A percentile compares a stretch with the other conserved stretches of the same genome.
These are phyloP conservation scores for Xestia xanthographa DNA, from an alignment of 2,888 invertebrate species.

Conservation along the genomic window DNA sequence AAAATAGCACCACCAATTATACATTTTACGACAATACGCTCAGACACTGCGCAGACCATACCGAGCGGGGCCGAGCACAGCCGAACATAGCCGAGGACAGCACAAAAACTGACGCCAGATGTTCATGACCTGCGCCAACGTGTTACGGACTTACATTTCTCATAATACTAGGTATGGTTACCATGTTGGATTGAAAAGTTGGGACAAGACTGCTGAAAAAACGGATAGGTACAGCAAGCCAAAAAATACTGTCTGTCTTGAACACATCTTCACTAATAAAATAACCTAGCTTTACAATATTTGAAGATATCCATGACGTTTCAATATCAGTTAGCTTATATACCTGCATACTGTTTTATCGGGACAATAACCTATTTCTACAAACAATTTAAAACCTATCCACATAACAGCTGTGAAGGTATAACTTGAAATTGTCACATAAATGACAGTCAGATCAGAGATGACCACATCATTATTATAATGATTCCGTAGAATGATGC, in stretches of 20 bases:
- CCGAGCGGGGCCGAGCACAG: conserved; percentile 38
- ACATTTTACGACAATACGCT: conserved; percentile 63
- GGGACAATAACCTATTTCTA: not conserved
- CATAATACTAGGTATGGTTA: conserved; percentile 64
- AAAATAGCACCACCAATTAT: conserved; percentile 59
- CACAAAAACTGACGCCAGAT: conserved; percentile 78
- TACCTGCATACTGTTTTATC: not conserved
- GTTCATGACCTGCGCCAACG: conserved; percentile 84
- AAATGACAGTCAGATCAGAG: not conserved
- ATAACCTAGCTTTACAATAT: not conserved
- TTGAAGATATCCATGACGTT: not conserved
- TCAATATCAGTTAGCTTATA: not conserved
- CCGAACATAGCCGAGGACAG: conserved; percentile 44
- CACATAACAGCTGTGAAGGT: not conserved
- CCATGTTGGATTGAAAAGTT: conserved; percentile 37
- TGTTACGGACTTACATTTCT: conserved; percentile 67
- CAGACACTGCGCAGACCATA: conserved; percentile 65
- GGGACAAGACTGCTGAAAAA: conserved; percentile 22
- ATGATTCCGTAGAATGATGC: not conserved
- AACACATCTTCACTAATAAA: not conserved
- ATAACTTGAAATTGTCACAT: not conserved
- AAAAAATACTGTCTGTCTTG: not conserved
- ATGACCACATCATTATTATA: not conserved
- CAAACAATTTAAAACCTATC: not conserved
- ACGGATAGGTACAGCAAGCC: not conserved